These are phyloP conservation scores for Spodoptera picta DNA, from an alignment of 2,888 invertebrate genomes.

Conservation along the genomic window DNA sequence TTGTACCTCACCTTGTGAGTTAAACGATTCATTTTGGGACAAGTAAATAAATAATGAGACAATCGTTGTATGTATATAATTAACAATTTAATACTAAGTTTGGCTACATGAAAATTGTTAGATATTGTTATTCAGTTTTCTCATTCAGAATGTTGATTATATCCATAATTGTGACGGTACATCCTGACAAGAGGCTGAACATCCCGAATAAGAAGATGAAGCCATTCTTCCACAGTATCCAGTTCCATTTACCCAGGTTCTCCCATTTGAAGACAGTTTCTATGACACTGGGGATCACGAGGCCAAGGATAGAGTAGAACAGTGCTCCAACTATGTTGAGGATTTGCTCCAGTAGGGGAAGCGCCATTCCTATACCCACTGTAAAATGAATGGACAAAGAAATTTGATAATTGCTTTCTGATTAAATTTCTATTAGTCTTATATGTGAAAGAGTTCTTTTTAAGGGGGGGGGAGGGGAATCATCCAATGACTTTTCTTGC, in stretches of 20 bases:
- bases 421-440: no score
- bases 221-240: constrained; percentile 92
- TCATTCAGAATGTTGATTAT: constrained; percentile 73
- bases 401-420: no score
- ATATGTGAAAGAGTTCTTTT: no score
- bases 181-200: constrained; percentile 90
- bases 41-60: constrained; percentile 18
- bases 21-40: neutral
- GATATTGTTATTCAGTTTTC: constrained; percentile 47
- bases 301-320: constrained; percentile 92
- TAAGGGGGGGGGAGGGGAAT: no score
- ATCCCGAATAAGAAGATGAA: constrained; percentile 89
- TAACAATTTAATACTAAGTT: constrained; percentile 32
- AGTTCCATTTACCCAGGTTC: constrained; percentile 90
- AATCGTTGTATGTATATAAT: constrained; percentile 13
- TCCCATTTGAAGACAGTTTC: constrained; percentile 92
- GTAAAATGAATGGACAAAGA: constrained; percentile 47
- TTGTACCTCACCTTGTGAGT: neutral
- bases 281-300: constrained; percentile 92
- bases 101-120: constrained; percentile 21
- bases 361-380: constrained; percentile 84
- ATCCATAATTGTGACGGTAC: constrained; percentile 80
- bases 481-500: no score
- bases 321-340: constrained; percentile 85
- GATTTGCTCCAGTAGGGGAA: constrained; percentile 83